Evolutionary conservation across 1,140 invertebrate genomes (phyloP), one percentile per base, ranked within the genome.

Genomic region (Solen grandis): DNA sequence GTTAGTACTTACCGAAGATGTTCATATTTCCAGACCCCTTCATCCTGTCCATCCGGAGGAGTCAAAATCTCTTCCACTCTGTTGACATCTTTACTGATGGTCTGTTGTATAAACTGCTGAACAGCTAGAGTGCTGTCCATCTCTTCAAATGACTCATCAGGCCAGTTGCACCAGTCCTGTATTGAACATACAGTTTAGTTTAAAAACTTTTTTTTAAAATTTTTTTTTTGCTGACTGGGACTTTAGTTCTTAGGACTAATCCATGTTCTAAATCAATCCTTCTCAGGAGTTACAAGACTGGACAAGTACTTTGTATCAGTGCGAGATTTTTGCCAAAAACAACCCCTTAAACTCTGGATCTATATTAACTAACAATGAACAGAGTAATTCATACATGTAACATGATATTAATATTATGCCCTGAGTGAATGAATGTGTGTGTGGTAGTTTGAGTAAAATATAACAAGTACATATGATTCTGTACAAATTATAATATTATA

Each of bases 11-110:
- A 98, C 89, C 97, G 96, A 41, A 99, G 94, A 94, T 99, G 99
- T 94, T 99, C 99, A 92, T 99, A 99, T 93, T 99, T 99, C 99
- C 99, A 99, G 13, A 99, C 98, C 46, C 98, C 98, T 93, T 99
- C 98, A 92, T 99, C 99, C 92, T 99, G 97, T 13, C 96, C 95
- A 86, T 99, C 98, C 22, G 99, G 99, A 92, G 98, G 97, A 85
- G 95, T 97, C 16, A 99, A 93, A 88, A 99, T 99, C 41, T 96
- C 94, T 86, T 99, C 98, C 69, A 99, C 96, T 93, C 98, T 97
- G 27, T 95, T 94, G 33, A 97, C 96, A 93, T 99, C 97, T 83
- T 95, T 95, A 84, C 97, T 94, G 81, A 99, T 99, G 84, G 97
- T 95, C 93, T 99, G 99, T 93, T 99, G 99, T 88, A 99, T 99